These are phyloP conservation scores for Drosophila funebris DNA, from an alignment of 1,140 invertebrate species.

Conservation along the genomic window DNA sequence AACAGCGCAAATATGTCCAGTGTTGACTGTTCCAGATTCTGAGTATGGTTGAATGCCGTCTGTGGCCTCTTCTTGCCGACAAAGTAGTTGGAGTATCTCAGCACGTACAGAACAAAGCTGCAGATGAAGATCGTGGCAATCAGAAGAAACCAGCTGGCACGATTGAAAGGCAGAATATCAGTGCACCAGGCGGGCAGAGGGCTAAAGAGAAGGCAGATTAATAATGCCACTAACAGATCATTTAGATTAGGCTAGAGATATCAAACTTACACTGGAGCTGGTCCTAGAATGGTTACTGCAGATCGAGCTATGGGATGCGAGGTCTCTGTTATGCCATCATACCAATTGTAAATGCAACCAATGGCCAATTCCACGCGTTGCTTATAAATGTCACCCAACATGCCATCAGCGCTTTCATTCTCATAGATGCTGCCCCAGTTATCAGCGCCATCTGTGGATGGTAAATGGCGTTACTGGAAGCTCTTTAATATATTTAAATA, in stretches of 20 bases:
- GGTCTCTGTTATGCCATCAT: slow-evolving; percentile 71
- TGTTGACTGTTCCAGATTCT: slow-evolving; percentile 54
- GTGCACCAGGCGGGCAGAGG: slow-evolving; percentile 67
- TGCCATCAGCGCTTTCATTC: slow-evolving; percentile 65
- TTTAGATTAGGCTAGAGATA: neutral
- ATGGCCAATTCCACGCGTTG: slow-evolving; percentile 77
- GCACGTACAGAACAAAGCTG: slow-evolving; percentile 50
- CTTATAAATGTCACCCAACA: slow-evolving; percentile 70
- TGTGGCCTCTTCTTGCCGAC: neutral
- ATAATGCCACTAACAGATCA: neutral
- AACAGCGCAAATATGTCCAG: slow-evolving; percentile 77
- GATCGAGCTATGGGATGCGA: slow-evolving; percentile 73
- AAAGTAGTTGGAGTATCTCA: slow-evolving; percentile 40
- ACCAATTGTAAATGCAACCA: slow-evolving; percentile 82
- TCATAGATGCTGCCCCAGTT: slow-evolving; percentile 79
- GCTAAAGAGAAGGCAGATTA: neutral
- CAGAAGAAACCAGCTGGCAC: slow-evolving; percentile 60
- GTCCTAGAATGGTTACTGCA: slow-evolving; percentile 71
- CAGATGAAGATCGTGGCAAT: slow-evolving; percentile 52
- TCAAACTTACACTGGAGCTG: slow-evolving; percentile 62
- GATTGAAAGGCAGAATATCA: slow-evolving; percentile 66
- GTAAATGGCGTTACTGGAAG: neutral
- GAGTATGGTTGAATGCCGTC: slow-evolving; percentile 22
- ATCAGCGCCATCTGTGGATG: slow-evolving; percentile 64
- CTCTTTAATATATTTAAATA: too few species aligned